These are phyloP conservation scores for Pardalotus punctatus DNA, from an alignment of 2,113 vertebrate species.

Conservation along the genomic window DNA sequence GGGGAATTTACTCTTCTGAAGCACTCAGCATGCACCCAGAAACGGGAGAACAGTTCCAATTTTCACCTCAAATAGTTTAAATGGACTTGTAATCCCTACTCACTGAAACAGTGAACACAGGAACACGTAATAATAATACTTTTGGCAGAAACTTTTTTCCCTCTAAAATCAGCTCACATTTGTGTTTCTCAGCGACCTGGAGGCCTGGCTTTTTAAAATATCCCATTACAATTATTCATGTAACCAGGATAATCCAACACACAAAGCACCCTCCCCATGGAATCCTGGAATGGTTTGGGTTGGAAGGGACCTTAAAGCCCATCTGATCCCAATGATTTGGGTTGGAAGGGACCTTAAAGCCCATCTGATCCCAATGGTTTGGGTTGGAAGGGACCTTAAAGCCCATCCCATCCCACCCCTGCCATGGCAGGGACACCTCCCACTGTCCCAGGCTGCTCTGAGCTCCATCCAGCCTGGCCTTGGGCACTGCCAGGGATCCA, in stretches of 20 bases:
- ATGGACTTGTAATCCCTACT: not conserved
- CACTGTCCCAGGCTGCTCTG: rapidly evolving
- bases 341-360: not conserved
- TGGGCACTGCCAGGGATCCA: not conserved
- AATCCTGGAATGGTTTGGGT: not conserved
- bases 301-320: not conserved
- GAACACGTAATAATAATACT: not conserved
- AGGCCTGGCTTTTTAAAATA: not conserved
- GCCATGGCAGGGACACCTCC: not conserved
- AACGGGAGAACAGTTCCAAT: not conserved
- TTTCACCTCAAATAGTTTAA: not conserved
- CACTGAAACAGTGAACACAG: rapidly evolving
- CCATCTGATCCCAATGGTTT: not conserved
- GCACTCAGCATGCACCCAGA: not conserved
- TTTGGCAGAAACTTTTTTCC: not conserved
- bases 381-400: not conserved
- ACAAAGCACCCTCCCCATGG: not conserved
- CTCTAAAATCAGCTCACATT: not conserved
- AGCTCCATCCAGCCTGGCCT: not conserved
- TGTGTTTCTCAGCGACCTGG: not conserved
- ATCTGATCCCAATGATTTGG: not conserved
- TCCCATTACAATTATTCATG: rapidly evolving
- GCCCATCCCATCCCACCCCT: not conserved
- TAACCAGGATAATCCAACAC: not conserved
- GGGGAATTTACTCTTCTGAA: not conserved